Percentiles rank a stretch among this genome's conserved stretches.
These are phyloP conservation scores for Eira barbara DNA, from an alignment of 2,113 vertebrate genomes.

Conservation along the genomic window DNA sequence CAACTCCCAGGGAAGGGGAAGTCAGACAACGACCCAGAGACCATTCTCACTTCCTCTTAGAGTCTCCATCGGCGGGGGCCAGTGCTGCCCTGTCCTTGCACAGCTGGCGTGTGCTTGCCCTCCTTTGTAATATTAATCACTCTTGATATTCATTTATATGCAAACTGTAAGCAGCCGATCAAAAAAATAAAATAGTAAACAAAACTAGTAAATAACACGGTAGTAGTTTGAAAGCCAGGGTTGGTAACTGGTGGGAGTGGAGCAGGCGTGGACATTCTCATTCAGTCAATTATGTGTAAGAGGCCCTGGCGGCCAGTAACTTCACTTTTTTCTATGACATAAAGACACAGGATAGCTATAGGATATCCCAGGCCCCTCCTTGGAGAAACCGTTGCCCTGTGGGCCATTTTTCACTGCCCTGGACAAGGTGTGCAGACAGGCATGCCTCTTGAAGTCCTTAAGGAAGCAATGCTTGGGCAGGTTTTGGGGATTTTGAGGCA, in stretches of 20 bases:
- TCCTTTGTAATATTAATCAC: background rate
- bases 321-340: background rate
- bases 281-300: background rate
- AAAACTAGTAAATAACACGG: background rate
- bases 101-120: background rate
- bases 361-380: background rate
- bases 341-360: background rate
- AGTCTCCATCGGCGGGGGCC: background rate
- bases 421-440: rapidly evolving
- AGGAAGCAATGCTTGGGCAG: background rate
- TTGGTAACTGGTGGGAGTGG: background rate
- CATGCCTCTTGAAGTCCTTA: too few species aligned
- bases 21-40: background rate
- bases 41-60: background rate
- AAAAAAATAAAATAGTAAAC: background rate
- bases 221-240: background rate
- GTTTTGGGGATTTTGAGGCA: background rate
- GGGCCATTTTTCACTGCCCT: background rate
- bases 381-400: rapidly evolving
- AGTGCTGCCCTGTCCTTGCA: background rate
- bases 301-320: too few species aligned
- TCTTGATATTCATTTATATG: background rate
- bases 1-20: background rate
- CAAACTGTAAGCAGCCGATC: background rate
- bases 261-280: background rate